Evolutionary conservation across 1,140 invertebrate genomes (phyloP).

Genomic region (Oedothorax gibbosus): DNA sequence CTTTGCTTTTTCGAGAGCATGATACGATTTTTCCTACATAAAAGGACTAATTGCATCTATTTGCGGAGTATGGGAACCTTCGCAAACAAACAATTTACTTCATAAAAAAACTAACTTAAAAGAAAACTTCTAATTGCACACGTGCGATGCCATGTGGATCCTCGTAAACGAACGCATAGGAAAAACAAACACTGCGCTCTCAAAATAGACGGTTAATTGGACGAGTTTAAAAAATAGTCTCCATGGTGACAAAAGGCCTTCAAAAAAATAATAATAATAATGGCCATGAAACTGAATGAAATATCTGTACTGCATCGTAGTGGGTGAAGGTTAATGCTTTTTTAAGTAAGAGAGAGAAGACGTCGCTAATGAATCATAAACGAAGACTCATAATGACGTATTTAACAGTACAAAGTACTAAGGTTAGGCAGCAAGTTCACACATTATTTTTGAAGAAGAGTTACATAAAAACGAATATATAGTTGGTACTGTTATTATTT

Average conservation of each 20-base stretch:
- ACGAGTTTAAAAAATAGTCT: constrained; percentile 13
- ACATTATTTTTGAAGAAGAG: no score
- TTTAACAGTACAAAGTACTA: no score
- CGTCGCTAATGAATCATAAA: constrained; percentile 44
- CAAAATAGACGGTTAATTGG: constrained; percentile 32
- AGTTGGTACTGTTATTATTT: no score
- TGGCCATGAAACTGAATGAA: neutral
- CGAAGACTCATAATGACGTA: constrained; percentile 6
- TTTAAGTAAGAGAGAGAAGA: constrained; percentile 9
- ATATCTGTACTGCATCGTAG: neutral
- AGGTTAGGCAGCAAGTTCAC: no score
- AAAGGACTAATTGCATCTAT: no score
- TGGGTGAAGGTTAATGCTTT: constrained; percentile 36
- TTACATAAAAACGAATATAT: no score
- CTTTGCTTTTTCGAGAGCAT: no score
- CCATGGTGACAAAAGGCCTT: constrained; percentile 31
- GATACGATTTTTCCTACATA: no score
- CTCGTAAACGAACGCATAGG: neutral
- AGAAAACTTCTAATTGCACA: no score
- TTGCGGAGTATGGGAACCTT: no score
- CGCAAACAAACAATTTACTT: no score
- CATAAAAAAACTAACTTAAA: no score
- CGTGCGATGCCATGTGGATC: neutral
- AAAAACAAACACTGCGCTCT: constrained; percentile 25
- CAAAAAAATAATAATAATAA: neutral